Base-by-base conservation (phyloP, 2,797 vertebrate species). In the Oreortyx pictus region DNA sequence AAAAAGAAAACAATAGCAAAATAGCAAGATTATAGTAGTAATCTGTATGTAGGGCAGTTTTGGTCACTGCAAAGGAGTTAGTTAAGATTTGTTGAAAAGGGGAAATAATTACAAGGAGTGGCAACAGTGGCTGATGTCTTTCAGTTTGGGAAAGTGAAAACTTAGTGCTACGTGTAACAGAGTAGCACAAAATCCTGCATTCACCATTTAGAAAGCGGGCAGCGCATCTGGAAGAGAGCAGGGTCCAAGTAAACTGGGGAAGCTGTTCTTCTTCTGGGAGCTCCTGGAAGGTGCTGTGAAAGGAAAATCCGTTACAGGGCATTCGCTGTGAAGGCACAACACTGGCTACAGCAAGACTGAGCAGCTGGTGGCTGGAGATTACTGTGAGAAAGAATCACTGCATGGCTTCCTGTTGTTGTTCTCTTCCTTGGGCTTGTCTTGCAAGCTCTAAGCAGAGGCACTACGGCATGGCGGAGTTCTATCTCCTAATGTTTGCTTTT, bases 251-350 rank as follows among this genome's bases (percentile, higher is more conserved):
- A 39, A 75, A 50, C 12, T 35, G 50, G 50, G 33, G 14, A 44
- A n/a, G 33, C 39, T 0, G 6, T 73, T 62, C 19, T 6, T 78
- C 29, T 74, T 22, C 14, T 4, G 1, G 9, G 12, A 56, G 54
- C 54, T 56, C 18, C 4, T n/a, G 37, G 11, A 16, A 43, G 9
- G 18, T 74, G 22, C 65, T 41, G 11, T 27, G 20, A 81, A 27
- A 13, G 37, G 46, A 35, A 81, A 68, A 56, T 52, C 25, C 37
- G 22, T 61, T 60, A 25, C 0, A 0, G 33, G 15, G 20, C 57
- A 52, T 22, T 29, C 29, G 27, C 25, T 0, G 2, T 2, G 2
- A 60, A n/a, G 56, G 29, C 11, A 13, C 6, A 9, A n/a, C 23
- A 33, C 79, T 60, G 43, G 33, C 27, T 73, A 47, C 20, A 88